phyloP scores from a whole-genome alignment of 2,888 invertebrate genomes.

The Augiades crinisus region DNA sequence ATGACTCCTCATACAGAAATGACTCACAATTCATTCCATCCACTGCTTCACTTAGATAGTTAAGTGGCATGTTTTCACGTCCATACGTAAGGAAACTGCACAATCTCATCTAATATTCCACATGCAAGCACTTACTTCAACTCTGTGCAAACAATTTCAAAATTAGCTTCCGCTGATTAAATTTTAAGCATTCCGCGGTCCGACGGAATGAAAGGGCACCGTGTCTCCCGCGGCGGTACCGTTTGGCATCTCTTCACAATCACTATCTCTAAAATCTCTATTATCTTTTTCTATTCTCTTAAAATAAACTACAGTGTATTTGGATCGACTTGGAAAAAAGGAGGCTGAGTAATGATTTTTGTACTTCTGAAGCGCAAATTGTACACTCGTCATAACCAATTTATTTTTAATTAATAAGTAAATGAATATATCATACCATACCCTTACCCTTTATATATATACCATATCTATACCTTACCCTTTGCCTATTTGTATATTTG shows the following conservation, averaged over 20 bases:
- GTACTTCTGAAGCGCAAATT: too few species aligned
- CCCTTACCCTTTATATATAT: too few species aligned
- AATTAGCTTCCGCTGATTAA: slow-evolving; percentile 19
- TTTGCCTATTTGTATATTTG: too few species aligned
- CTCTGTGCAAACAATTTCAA: slow-evolving; percentile 21
- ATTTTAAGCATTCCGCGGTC: slow-evolving; percentile 22
- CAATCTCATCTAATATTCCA: slow-evolving; percentile 7
- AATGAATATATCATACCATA: too few species aligned
- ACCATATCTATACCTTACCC: too few species aligned
- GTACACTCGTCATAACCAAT: too few species aligned
- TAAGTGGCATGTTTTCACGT: background rate
- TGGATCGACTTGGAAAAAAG: too few species aligned
- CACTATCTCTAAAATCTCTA: background rate
- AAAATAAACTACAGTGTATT: too few species aligned
- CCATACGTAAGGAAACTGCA: background rate
- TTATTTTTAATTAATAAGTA: too few species aligned
- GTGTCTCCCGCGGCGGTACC: background rate
- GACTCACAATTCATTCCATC: background rate
- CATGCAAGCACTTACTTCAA: slow-evolving; percentile 7
- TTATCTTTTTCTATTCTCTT: background rate
- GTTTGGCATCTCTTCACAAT: slow-evolving; percentile 16
- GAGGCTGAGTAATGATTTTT: too few species aligned
- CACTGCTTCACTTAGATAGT: background rate
- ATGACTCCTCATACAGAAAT: background rate
- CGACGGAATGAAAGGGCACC: slow-evolving; percentile 9